Conservation (phyloP, 2,888 invertebrate species). For the Sericinus montela region DNA sequence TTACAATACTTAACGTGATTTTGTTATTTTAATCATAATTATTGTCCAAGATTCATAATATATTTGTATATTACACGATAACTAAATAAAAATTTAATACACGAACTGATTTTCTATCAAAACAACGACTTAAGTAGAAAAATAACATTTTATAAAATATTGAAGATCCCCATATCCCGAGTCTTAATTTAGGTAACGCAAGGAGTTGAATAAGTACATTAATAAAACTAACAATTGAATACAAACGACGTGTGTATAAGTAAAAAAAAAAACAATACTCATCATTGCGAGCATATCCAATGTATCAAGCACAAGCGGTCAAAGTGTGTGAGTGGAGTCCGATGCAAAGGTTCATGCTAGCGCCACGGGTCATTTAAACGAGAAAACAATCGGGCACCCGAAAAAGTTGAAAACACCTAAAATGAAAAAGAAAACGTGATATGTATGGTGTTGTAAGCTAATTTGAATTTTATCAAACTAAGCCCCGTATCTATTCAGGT, state of each 20-base stretch:
- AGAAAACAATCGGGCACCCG: slow-evolving; percentile 79
- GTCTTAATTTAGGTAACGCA: not conserved
- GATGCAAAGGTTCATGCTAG: slow-evolving; percentile 58
- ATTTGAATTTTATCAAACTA: slow-evolving; percentile 27
- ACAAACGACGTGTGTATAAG: slow-evolving; percentile 44
- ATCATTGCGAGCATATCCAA: slow-evolving; percentile 76
- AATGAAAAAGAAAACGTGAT: slow-evolving; percentile 76
- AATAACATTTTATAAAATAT: too few species aligned
- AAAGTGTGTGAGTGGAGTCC: slow-evolving; percentile 55
- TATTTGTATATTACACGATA: slow-evolving; percentile 12
- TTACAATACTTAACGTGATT: not conserved
- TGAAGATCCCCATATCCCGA: too few species aligned
- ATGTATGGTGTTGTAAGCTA: slow-evolving; percentile 46
- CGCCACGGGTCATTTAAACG: slow-evolving; percentile 74
- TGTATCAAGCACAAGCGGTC: slow-evolving; percentile 64
- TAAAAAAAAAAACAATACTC: slow-evolving; percentile 70
- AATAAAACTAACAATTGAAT: slow-evolving; percentile 33
- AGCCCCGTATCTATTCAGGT: slow-evolving; percentile 42
- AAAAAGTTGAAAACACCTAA: slow-evolving; percentile 80
- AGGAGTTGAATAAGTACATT: not conserved
- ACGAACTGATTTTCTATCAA: not conserved
- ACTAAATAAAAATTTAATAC: not conserved
- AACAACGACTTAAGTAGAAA: too few species aligned
- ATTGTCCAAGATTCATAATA: slow-evolving; percentile 14
- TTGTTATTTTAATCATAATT: slow-evolving; percentile 2